Base-by-base conservation (phyloP, 2,113 vertebrate species). In the Proterorhinus semilunaris region DNA sequence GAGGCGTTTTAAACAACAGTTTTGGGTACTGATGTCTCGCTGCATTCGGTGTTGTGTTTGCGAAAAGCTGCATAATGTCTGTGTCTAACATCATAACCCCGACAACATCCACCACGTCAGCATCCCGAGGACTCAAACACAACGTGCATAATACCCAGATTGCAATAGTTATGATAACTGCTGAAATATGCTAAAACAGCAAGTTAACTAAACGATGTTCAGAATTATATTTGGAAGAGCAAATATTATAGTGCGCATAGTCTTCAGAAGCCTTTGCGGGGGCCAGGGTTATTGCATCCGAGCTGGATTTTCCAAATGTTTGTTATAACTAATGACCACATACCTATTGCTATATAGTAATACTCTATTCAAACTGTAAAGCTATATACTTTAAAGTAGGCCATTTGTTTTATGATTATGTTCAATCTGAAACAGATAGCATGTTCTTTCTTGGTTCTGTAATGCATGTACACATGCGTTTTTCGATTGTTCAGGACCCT, bases 401-500 rank as follows among this genome's bases (percentile, higher is more conserved):
- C 27, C 27, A 27, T 27, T 27, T 27, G 27, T 36, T 36, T 36
- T 4, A 36, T 36, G 27, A 36, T 36, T 36, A 0, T 36, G 27
- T 36, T 36, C 3, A 36, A 3, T 36, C 27, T 36, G 27, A 36
- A 36, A 36, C 27, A 36, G 27, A 36, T 36, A 36, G 4, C 44
- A 75, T 82, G 6, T 85, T 81, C 53, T 79, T 71, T 0, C 0
- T 54, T 21, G 13, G 69, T 62, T 21, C 65, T 43, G 74, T 76
- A 72, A 75, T 63, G 62, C 64, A 57, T 50, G 45, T 69, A 58
- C 51, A 68, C 61, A 53, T n/a, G 51, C 17, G n/a, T 7, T 87
- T 53, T 49, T 70, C 55, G 53, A 53, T 66, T 49, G 43, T 9
- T 21, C 88, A 99, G 97, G 97, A 99, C 82, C 96, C 96, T 66